A percentile compares a stretch with the other conserved stretches of the same genome.
phyloP scores from a whole-genome alignment of 2,888 invertebrate species.

The Epiblema foenella region DNA sequence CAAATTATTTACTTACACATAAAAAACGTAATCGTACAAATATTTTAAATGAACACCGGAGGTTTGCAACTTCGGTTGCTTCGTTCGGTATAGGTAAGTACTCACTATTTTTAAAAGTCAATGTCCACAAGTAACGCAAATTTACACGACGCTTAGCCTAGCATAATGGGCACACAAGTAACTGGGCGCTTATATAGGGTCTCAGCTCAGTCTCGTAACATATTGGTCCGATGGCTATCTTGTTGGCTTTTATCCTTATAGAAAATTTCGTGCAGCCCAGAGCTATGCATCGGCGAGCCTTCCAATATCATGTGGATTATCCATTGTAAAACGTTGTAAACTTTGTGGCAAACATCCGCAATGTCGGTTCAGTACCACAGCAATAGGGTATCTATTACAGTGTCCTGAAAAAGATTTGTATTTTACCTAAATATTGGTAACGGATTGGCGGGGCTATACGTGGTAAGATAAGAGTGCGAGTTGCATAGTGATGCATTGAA shows the following conservation, averaged over 20 bases:
- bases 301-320: slow-evolving; percentile 83
- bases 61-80: slow-evolving; percentile 63
- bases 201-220: slow-evolving; percentile 66
- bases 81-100: slow-evolving; percentile 54
- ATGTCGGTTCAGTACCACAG: slow-evolving; percentile 56
- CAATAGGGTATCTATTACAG: slow-evolving; percentile 61
- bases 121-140: slow-evolving; percentile 56
- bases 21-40: slow-evolving; percentile 58
- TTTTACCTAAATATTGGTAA: slow-evolving; percentile 83
- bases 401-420: slow-evolving; percentile 67
- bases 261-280: slow-evolving; percentile 83
- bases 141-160: slow-evolving; percentile 53
- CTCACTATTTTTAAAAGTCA: slow-evolving; percentile 53
- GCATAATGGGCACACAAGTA: slow-evolving; percentile 44
- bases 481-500: slow-evolving; percentile 80
- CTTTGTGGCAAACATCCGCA: slow-evolving; percentile 53
- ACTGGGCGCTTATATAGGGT: slow-evolving; percentile 52
- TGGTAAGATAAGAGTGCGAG: slow-evolving; percentile 75
- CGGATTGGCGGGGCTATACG: slow-evolving; percentile 79
- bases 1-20: slow-evolving; percentile 36
- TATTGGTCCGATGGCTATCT: slow-evolving; percentile 78
- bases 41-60: slow-evolving; percentile 63
- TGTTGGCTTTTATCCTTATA: slow-evolving; percentile 85
- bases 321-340: slow-evolving; percentile 76
- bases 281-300: slow-evolving; percentile 80